Evolutionary conservation across 1,140 invertebrate species (phyloP).

Genomic region (Asbolus verrucosus): DNA sequence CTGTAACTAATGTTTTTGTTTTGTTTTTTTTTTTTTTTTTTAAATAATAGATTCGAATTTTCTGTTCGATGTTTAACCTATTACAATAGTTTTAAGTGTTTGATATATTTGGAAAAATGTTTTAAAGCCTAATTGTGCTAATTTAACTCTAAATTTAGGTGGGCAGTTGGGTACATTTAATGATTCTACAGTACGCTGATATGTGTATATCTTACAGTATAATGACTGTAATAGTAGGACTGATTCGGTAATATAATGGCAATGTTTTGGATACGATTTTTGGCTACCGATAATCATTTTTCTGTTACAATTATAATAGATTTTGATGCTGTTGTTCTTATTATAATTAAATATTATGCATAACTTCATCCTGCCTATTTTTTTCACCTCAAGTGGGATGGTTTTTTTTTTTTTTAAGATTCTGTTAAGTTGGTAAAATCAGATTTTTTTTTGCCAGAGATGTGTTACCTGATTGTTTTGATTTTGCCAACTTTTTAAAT

Average conservation of each 20-base stretch:
- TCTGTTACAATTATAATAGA: neutral
- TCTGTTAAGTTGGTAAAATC: neutral
- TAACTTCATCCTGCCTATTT: slow-evolving; percentile 11
- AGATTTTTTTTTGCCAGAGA: too few relatives aligned
- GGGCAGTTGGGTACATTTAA: slow-evolving; percentile 48
- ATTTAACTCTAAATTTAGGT: slow-evolving; percentile 50
- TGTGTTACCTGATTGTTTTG: neutral
- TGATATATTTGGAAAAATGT: slow-evolving; percentile 55
- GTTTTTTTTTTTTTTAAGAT: slow-evolving; percentile 40
- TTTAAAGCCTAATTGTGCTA: slow-evolving; percentile 51
- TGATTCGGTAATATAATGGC: slow-evolving; percentile 40
- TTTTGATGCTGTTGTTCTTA: slow-evolving; percentile 6
- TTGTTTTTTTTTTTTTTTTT: too few relatives aligned
- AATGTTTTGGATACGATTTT: slow-evolving; percentile 49
- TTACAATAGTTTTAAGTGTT: slow-evolving; percentile 57
- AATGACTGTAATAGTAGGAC: slow-evolving; percentile 49
- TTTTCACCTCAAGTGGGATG: slow-evolving; percentile 18
- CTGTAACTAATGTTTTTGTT: slow-evolving; percentile 47
- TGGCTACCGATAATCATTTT: slow-evolving; percentile 35
- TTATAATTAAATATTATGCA: slow-evolving; percentile 48
- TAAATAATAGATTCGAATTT: slow-evolving; percentile 46
- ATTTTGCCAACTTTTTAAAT: slow-evolving; percentile 2
- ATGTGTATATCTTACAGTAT: slow-evolving; percentile 49
- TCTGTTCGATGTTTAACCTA: slow-evolving; percentile 51
- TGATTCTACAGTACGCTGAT: slow-evolving; percentile 42